Base-by-base conservation (phyloP, 1,140 invertebrate genomes). In the Penaeus chinensis region DNA sequence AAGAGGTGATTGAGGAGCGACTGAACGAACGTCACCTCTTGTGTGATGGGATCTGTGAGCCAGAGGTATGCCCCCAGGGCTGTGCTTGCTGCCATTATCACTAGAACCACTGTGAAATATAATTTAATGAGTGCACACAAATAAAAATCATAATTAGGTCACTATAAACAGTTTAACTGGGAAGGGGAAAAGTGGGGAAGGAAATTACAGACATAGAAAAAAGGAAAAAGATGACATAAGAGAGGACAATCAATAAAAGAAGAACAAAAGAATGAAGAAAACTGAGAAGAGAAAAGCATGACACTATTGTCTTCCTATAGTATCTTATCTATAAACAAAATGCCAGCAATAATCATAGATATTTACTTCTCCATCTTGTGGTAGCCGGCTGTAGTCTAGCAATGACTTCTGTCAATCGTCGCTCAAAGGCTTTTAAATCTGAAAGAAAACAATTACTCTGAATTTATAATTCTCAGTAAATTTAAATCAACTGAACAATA, bases 401-500 rank as follows among this genome's bases (percentile, higher is more conserved):
- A 92, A 99, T 98, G n/a, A 99, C 97, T 94, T 99, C 98, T 13
- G 97, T 99, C 4, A 99, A 93, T 84, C 98, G 94, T 88, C 98
- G 94, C 92, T 99, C 98, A 93, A 99, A 99, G 61, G 98, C 98
- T 93, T 99, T 99, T 89, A 99, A 93, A 95, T 99, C 98, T 98
- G 93, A 91, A 95, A 95, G 91, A 92, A 91, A 92, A 92, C 4
- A 90, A 90, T 84, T 61, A 11, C 42, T 71, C 61, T 47, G 74
- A 16, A 42, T 18, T 85, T 47, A 37, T 3, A 89, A 74, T 54
- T 82, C 32, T 42, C 3, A 61, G 1, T 5, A 65, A 42, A 37
- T 22, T 47, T 11, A n/a, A 54, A 24, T 22, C 16, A 8, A 85
- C 22, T 85, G 11, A 42, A 32, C n/a, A 47, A n/a, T 11, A 54